These are phyloP conservation scores for Sycophaga agraensis DNA, from an alignment of 1,140 invertebrate genomes.

Conservation along the genomic window DNA sequence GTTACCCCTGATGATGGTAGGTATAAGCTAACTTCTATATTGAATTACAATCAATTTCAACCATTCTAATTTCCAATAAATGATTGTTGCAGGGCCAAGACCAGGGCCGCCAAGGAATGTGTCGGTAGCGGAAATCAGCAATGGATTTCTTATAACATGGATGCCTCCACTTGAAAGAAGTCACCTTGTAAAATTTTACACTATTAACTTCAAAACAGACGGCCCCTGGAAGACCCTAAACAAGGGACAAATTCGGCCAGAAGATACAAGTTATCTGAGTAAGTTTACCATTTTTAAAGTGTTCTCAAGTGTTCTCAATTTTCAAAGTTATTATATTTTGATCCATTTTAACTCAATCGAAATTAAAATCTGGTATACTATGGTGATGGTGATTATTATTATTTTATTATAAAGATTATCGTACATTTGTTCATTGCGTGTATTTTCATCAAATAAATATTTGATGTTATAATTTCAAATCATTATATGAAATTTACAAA, in stretches of 20 bases:
- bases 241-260: slow-evolving; percentile 81
- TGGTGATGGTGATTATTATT: too few relatives aligned
- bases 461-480: too few relatives aligned
- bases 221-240: slow-evolving; percentile 84
- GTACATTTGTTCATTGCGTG: too few relatives aligned
- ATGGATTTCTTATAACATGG: slow-evolving; percentile 88
- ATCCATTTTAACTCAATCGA: too few relatives aligned
- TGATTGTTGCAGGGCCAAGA: slow-evolving; percentile 72
- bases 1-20: slow-evolving; percentile 12
- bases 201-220: slow-evolving; percentile 87
- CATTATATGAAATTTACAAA: too few relatives aligned
- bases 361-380: too few relatives aligned
- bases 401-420: too few relatives aligned
- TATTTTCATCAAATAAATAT: too few relatives aligned
- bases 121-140: slow-evolving; percentile 80
- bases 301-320: too few relatives aligned
- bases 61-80: not conserved
- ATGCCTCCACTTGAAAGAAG: slow-evolving; percentile 76
- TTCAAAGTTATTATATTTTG: too few relatives aligned
- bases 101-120: slow-evolving; percentile 85
- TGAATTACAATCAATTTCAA: too few relatives aligned
- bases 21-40: not conserved
- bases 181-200: slow-evolving; percentile 84
- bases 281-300: too few relatives aligned
- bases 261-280: slow-evolving; percentile 86